These are phyloP conservation scores for Trichosurus vulpecula DNA, from an alignment of 2,797 vertebrate genomes.

Conservation along the genomic window DNA sequence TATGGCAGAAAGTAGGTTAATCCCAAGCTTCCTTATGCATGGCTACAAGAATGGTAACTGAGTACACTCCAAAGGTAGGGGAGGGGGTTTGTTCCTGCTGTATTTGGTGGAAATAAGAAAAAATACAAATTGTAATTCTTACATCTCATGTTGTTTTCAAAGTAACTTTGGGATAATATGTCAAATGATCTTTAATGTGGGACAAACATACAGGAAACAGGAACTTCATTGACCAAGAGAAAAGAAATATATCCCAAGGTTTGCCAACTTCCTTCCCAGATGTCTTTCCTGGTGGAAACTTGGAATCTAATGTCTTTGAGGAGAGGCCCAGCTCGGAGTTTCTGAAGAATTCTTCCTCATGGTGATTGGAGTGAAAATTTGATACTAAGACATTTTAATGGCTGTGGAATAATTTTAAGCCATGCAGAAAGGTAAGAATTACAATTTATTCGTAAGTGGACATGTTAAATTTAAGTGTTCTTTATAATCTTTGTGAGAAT, in stretches of 20 bases:
- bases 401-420: slow-evolving; percentile 14
- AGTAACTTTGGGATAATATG: slow-evolving; percentile 20
- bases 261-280: neutral
- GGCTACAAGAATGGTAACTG: neutral
- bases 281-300: neutral
- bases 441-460: slow-evolving; percentile 21
- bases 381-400: slow-evolving; percentile 21
- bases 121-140: neutral
- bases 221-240: neutral
- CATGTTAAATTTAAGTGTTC: slow-evolving; percentile 3
- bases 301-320: slow-evolving; percentile 10
- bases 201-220: neutral
- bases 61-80: neutral
- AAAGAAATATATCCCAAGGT: slow-evolving; percentile 6
- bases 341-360: neutral
- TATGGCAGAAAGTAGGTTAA: neutral
- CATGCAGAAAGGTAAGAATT: slow-evolving; percentile 35
- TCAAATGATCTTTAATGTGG: slow-evolving; percentile 28
- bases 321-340: neutral
- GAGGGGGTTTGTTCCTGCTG: neutral
- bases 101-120: too few relatives aligned
- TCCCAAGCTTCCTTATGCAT: neutral
- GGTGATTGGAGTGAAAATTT: slow-evolving; percentile 24
- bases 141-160: neutral
- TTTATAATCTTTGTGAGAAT: neutral